Percentiles rank a stretch among this genome's conserved stretches.
Evolutionary conservation across 1,140 invertebrate species (phyloP).

Genomic region (Thalassaphorura encarpata): DNA sequence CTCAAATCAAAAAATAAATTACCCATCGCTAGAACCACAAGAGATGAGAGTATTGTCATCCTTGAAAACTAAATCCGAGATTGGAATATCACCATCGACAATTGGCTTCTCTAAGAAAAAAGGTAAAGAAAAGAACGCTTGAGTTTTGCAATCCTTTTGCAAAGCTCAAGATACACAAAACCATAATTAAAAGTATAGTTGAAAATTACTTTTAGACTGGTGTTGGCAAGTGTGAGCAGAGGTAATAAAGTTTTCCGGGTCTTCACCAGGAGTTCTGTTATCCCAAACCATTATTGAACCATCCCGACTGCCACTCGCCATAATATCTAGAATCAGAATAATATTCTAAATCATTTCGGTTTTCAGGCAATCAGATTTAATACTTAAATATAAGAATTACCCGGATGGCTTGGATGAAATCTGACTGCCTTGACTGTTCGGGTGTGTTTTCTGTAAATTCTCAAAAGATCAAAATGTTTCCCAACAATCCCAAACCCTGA

Average conservation of each 20-base stretch:
- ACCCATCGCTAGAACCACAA: conserved; percentile 4
- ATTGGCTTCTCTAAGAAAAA: too few species aligned
- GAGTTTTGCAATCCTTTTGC: too few species aligned
- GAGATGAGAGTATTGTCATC: conserved; percentile 9
- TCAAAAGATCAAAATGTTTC: not conserved
- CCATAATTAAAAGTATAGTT: too few species aligned
- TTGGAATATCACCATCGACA: not conserved
- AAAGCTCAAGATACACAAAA: too few species aligned
- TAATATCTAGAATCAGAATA: not conserved
- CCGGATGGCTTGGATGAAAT: conserved; percentile 1
- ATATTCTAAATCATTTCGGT: too few species aligned
- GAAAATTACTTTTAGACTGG: not conserved
- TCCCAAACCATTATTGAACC: conserved; percentile 4
- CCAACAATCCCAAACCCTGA: conserved; percentile 4
- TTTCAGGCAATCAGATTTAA: too few species aligned
- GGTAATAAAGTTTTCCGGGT: not conserved
- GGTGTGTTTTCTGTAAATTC: not conserved
- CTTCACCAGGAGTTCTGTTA: not conserved
- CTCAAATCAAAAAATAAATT: not conserved
- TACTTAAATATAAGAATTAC: too few species aligned
- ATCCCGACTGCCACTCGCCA: not conserved
- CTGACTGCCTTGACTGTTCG: not conserved
- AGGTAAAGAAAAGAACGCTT: too few species aligned
- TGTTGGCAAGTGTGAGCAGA: not conserved
- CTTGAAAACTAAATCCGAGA: conserved; percentile 1